Evolutionary conservation across 2,113 vertebrate species (phyloP), one percentile per base, ranked within the genome.

Genomic region (Boulengeromyrus knoepffleri): DNA sequence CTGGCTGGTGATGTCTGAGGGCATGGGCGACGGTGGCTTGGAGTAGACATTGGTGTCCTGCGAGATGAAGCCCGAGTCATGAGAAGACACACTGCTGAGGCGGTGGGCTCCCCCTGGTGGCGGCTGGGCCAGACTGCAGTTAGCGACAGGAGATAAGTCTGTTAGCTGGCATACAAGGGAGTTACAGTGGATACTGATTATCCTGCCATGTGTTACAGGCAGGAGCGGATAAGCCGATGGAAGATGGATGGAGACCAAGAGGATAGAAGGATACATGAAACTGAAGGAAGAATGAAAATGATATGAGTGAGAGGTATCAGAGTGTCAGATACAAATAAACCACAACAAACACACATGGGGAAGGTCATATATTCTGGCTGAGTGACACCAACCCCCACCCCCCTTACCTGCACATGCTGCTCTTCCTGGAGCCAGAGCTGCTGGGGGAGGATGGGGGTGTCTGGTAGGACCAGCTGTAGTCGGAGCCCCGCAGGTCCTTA

Each of bases 401-500:
- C 31, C 4, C 9, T 89, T 90, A 99, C 98, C 99, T 99, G 97
- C 98, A 99, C 97, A 99, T 97, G 95, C 98, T 99, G 95, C 98
- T 98, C 94, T 99, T 99, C 56, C 98, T 97, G 90, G 99, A 99
- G 88, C 97, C 95, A 12, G 97, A 96, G 93, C 97, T 99, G 94
- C 97, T 98, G 80, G 99, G 99, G 0, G 99, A 99, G 0, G 99
- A 99, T 0, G 99, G 99, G 0, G 99, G 99, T 0, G 99, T 99
- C 95, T 99, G 99, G 94, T 99, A 99, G 39, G 98, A 98, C 99
- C 99, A 99, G 94, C 96, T 98, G 90, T 97, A 99, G 93, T 99
- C 99, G 0, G 99, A 99, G 87, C 99, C 98, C 93, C 99, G 99
- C 92, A 99, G 94, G 93, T 99, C 99, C 92, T 98, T 96, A 93